Evolutionary conservation across 1,140 invertebrate genomes (phyloP).

Genomic region (Oncopodura yosiiana): DNA sequence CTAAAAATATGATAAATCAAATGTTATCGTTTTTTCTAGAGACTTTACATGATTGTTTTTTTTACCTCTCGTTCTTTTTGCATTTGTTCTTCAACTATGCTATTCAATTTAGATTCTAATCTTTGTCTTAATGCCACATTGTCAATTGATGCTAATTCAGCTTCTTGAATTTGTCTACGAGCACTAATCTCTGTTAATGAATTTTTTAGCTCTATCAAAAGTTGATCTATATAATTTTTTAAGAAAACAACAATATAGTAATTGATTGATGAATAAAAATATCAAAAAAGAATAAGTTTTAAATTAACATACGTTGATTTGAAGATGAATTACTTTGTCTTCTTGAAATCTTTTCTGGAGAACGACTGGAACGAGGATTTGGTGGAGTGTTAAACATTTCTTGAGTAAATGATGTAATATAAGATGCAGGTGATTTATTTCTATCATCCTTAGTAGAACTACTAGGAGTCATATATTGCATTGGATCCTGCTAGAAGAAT

Average conservation of each 20-base stretch:
- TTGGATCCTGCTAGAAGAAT: no score
- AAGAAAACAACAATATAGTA: constrained; percentile 22
- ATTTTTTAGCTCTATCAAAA: constrained; percentile 39
- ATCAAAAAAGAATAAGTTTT: background rate
- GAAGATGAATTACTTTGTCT: background rate
- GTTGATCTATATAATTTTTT: constrained; percentile 45
- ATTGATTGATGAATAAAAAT: background rate
- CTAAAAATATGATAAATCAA: background rate
- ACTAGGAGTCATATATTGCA: no score
- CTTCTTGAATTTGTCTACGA: constrained; percentile 62
- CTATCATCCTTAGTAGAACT: no score
- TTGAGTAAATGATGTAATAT: constrained; percentile 22
- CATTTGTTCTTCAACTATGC: constrained; percentile 62
- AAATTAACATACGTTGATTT: background rate
- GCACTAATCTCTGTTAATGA: constrained; percentile 62
- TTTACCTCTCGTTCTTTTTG: constrained; percentile 67
- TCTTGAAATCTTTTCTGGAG: background rate
- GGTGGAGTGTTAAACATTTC: no score
- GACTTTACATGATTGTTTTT: constrained; percentile 1
- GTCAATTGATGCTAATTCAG: constrained; percentile 73
- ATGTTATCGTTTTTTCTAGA: no score
- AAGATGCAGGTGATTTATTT: constrained; percentile 1
- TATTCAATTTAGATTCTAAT: constrained; percentile 68
- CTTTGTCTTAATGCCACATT: constrained; percentile 69
- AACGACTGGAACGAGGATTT: no score